A percentile compares a stretch with the other conserved stretches of the same genome.
phyloP scores from a whole-genome alignment of 2,888 invertebrate genomes.

The Hyposoter didymator region DNA sequence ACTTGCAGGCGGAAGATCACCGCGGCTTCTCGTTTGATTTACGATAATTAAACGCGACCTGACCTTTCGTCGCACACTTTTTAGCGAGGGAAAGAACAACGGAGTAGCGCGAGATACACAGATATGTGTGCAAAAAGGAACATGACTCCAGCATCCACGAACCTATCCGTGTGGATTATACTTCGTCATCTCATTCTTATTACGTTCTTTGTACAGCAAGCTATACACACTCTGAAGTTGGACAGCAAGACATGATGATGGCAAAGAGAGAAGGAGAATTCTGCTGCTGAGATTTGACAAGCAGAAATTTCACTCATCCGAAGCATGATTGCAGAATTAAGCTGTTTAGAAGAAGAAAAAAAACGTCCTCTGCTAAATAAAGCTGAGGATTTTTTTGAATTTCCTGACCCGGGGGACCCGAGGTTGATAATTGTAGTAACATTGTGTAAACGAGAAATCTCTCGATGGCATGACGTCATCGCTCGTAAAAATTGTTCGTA shows the following conservation, averaged over 20 bases:
- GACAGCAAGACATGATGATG: slow-evolving; percentile 41
- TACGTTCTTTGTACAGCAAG: neutral
- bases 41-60: slow-evolving; percentile 82
- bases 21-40: slow-evolving; percentile 79
- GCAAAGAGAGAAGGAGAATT: slow-evolving; percentile 26
- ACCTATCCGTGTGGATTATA: slow-evolving; percentile 1
- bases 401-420: no score
- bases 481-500: neutral
- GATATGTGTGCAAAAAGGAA: slow-evolving; percentile 12
- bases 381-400: no score
- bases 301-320: neutral
- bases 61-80: slow-evolving; percentile 78
- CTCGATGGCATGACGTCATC: neutral
- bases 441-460: neutral
- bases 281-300: slow-evolving; percentile 8
- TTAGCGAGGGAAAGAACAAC: slow-evolving; percentile 40
- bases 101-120: slow-evolving; percentile 14
- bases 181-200: slow-evolving; percentile 40
- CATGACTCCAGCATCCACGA: neutral
- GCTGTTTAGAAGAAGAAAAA: neutral
- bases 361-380: neutral
- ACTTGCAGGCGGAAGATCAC: slow-evolving; percentile 17
- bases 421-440: neutral
- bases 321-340: neutral
- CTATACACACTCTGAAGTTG: slow-evolving; percentile 17